phyloP scores from a whole-genome alignment of 2,797 vertebrate species.

The Coccyzus lansbergi region DNA sequence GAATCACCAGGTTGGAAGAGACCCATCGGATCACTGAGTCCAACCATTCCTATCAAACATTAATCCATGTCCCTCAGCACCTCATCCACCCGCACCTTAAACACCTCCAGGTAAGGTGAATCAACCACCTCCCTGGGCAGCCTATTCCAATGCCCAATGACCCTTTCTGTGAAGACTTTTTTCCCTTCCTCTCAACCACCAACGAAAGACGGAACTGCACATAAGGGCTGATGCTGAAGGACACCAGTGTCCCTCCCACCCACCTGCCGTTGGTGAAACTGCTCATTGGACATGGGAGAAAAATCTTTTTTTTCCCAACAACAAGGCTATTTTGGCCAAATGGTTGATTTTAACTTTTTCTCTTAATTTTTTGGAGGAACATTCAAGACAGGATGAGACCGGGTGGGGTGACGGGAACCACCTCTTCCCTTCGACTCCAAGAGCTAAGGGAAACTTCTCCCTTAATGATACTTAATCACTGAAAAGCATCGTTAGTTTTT shows the following conservation, averaged over 20 bases:
- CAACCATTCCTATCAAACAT: too few species aligned
- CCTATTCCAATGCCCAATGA: too few species aligned
- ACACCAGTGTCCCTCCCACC: fast-evolving
- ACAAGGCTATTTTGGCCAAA: background rate
- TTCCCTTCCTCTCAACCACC: fast-evolving
- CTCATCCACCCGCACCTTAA: too few species aligned
- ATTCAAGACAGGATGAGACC: background rate
- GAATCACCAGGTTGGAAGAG: too few species aligned
- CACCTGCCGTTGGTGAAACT: background rate
- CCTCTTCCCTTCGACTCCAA: fast-evolving
- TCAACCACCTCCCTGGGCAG: too few species aligned
- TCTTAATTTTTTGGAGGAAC: background rate
- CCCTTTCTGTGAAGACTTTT: too few species aligned
- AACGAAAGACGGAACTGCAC: fast-evolving
- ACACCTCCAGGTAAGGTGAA: too few species aligned
- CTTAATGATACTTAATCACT: fast-evolving
- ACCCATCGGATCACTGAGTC: too few species aligned
- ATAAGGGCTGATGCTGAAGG: background rate
- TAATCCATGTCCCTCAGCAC: too few species aligned
- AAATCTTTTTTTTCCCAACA: background rate
- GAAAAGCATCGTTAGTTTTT: background rate
- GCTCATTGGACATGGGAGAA: fast-evolving
- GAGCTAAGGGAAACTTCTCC: fast-evolving
- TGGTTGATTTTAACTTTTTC: background rate
- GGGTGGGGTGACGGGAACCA: fast-evolving